phyloP scores from a whole-genome alignment of 1,140 invertebrate genomes.

The Stenopsyche tienmushanensis region DNA sequence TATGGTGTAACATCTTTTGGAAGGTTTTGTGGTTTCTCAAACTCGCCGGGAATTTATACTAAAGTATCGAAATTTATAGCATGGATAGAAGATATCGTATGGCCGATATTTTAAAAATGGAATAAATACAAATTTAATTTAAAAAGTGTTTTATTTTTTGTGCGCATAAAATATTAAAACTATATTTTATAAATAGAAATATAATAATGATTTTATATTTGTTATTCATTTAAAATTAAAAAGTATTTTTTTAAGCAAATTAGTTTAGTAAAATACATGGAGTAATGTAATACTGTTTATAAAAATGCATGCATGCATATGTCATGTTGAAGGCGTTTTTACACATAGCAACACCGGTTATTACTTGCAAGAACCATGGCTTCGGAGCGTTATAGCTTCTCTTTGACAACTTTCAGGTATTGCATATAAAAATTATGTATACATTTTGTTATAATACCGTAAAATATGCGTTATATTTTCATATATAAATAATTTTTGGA shows the following conservation, averaged over 20 bases:
- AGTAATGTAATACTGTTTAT: too few species aligned
- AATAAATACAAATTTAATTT: background rate
- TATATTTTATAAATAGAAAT: background rate
- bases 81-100: conserved; percentile 62
- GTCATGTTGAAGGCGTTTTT: too few species aligned
- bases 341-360: background rate
- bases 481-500: too few species aligned
- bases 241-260: too few species aligned
- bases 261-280: too few species aligned
- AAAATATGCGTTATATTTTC: too few species aligned
- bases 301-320: too few species aligned
- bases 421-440: too few species aligned
- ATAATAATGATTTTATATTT: background rate
- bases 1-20: conserved; percentile 64
- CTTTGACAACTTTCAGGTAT: conserved; percentile 97
- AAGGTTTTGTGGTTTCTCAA: conserved; percentile 55
- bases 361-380: conserved; percentile 62
- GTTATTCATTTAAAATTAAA: background rate
- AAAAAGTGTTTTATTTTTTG: background rate
- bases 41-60: conserved; percentile 63
- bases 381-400: conserved; percentile 97
- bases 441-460: too few species aligned
- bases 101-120: conserved; percentile 42
- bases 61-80: conserved; percentile 62
- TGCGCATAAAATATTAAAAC: background rate